Conservation (phyloP, 2,888 invertebrate species). For the Drosophila differens region DNA sequence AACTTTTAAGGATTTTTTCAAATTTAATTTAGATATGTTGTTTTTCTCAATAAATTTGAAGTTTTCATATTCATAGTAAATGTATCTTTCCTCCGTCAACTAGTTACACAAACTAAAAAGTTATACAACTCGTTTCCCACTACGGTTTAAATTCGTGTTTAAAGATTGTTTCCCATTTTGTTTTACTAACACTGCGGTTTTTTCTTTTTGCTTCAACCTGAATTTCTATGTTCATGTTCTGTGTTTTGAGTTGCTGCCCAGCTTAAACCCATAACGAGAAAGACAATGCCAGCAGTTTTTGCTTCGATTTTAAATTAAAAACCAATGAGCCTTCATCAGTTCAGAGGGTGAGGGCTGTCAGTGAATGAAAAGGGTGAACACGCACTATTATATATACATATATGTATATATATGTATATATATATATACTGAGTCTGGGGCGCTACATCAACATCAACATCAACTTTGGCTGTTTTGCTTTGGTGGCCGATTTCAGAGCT, state of each 20-base stretch:
- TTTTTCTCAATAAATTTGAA: not conserved
- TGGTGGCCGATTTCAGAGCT: conserved; percentile 66
- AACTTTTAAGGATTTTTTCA: not conserved
- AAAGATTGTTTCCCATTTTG: not conserved
- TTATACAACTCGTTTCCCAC: not conserved
- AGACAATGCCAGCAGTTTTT: conserved; percentile 8
- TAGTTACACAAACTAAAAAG: not conserved
- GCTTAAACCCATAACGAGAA: not conserved
- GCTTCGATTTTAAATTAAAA: conserved; percentile 71
- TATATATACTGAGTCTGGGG: conserved; percentile 4
- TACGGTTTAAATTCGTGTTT: not conserved
- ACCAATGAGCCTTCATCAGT: conserved; percentile 65
- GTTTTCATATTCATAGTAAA: not conserved
- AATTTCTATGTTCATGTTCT: not conserved
- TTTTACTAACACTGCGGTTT: not conserved
- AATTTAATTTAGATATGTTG: not conserved
- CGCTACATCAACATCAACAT: conserved; percentile 58
- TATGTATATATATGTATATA: not conserved
- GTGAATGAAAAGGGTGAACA: conserved; percentile 68
- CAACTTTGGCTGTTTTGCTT: conserved; percentile 55
- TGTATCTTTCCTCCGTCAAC: not conserved
- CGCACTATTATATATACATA: conserved; percentile 2
- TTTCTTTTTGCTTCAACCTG: not conserved
- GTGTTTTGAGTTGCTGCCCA: not conserved
- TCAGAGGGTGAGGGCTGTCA: conserved; percentile 56